A percentile compares a stretch with the other conserved stretches of the same genome.
Conservation (phyloP, 2,797 vertebrate species). For the Chelon labrosus region DNA sequence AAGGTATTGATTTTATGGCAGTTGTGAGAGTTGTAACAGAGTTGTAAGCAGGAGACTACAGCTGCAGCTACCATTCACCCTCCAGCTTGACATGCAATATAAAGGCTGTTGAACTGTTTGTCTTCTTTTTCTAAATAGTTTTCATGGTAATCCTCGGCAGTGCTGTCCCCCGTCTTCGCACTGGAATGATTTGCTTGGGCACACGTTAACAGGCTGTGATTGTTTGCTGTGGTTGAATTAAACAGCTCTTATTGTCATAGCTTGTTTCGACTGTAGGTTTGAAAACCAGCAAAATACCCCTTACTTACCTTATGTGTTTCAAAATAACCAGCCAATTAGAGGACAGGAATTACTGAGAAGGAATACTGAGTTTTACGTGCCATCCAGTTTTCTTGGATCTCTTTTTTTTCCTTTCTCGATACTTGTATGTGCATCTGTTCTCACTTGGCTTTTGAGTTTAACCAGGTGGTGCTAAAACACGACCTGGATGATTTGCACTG, state of each 20-base stretch:
- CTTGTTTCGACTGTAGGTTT: background rate
- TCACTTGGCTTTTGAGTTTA: slow-evolving; percentile 1
- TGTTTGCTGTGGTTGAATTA: background rate
- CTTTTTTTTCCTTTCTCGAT: background rate
- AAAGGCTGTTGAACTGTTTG: slow-evolving; percentile 11
- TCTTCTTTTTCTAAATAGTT: slow-evolving; percentile 13
- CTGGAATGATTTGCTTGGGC: slow-evolving; percentile 1
- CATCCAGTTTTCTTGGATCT: slow-evolving; percentile 7
- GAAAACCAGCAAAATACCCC: background rate
- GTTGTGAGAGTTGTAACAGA: slow-evolving; percentile 55
- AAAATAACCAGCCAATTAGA: slow-evolving; percentile 15
- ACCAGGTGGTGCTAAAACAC: slow-evolving; percentile 11
- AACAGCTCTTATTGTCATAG: slow-evolving; percentile 2
- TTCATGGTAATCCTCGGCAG: background rate
- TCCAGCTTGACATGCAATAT: slow-evolving; percentile 24
- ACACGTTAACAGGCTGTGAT: background rate
- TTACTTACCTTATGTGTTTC: slow-evolving; percentile 22
- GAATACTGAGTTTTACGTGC: background rate
- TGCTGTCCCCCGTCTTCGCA: background rate
- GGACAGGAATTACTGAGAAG: background rate
- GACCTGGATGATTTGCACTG: too few species aligned
- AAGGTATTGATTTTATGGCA: slow-evolving; percentile 66
- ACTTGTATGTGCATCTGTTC: slow-evolving; percentile 7
- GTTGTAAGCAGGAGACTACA: slow-evolving; percentile 38
- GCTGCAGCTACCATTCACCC: slow-evolving; percentile 37